Percentiles rank a stretch among this genome's conserved stretches.
Conservation (phyloP, 2,888 invertebrate species). For the Diaperis boleti region DNA sequence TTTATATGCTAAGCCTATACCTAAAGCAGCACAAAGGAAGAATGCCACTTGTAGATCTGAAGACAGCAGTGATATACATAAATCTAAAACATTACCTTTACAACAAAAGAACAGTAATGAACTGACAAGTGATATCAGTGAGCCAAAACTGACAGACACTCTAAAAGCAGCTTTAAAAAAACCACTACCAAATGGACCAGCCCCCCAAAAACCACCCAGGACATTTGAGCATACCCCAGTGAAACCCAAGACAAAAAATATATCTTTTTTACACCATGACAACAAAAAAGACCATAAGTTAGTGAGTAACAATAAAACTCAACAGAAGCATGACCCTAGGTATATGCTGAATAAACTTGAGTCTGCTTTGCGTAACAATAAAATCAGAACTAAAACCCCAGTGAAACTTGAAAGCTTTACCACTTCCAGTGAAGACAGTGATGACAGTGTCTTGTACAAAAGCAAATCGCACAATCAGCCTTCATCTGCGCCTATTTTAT, state of each 20-base stretch:
- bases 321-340: slow-evolving; percentile 67
- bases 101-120: slow-evolving; percentile 35
- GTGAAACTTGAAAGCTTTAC: slow-evolving; percentile 38
- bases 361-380: slow-evolving; percentile 70
- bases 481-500: slow-evolving; percentile 44
- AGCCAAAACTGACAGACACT: slow-evolving; percentile 68
- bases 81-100: not conserved
- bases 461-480: slow-evolving; percentile 53
- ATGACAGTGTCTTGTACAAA: slow-evolving; percentile 57
- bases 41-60: not conserved
- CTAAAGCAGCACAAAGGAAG: slow-evolving; percentile 55
- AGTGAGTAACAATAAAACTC: slow-evolving; percentile 10
- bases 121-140: not conserved
- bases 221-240: slow-evolving; percentile 67
- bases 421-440: slow-evolving; percentile 62
- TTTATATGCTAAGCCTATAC: slow-evolving; percentile 61
- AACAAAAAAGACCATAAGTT: slow-evolving; percentile 27
- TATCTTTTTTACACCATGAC: slow-evolving; percentile 52
- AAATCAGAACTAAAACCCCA: slow-evolving; percentile 55
- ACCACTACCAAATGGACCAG: slow-evolving; percentile 77
- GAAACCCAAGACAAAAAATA: slow-evolving; percentile 44
- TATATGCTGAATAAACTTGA: slow-evolving; percentile 77
- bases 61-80: slow-evolving; percentile 20
- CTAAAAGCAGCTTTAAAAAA: slow-evolving; percentile 76
- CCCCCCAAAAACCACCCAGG: slow-evolving; percentile 82